Base-by-base conservation (phyloP, 2,113 vertebrate genomes). In the Eira barbara region DNA sequence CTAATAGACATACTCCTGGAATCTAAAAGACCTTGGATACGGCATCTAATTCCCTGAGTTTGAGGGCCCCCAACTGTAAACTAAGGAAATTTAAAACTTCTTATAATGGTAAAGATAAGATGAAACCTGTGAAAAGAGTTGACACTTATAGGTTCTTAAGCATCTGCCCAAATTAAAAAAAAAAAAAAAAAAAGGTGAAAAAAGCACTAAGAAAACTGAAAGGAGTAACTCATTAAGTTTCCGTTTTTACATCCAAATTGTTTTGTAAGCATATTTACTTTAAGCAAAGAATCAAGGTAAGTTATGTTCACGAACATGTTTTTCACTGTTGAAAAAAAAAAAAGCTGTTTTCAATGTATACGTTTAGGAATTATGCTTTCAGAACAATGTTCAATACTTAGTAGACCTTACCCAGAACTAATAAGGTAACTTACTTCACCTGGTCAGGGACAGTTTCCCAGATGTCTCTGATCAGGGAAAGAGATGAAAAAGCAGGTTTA, bases 391-490 rank as follows among this genome's bases (percentile, higher is more conserved):
- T 57, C 42, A n/a, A 36, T 18, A 80, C 7, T 39, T 55, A n/a
- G 34, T 9, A 95, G 29, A 57, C 25, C 11, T 83, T 82, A 71
- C 34, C 21, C 7, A 55, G n/a, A 92, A 36, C 39, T 73, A 71
- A 65, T 57, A 78, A 86, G 39, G 23, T 79, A 96, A 59, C 42
- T 87, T 63, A 89, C 47, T 89, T 91, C 74, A 84, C 36, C 71
- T 57, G 69, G 57, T 76, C 45, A 86, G 81, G 61, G 95, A 79
- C 4, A 74, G 31, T 94, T 84, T 80, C 71, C 74, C 81, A 20
- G 12, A 39, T 36, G 34, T 91, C 49, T 92, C 65, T 88, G 73
- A 90, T 31, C 61, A 95, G 57, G 74, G 80, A 97, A 84, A 92
- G 59, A 85, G 55, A 84, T 31, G 31, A 93, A 39, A 20, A 45